These are phyloP conservation scores for Danio jaintianensis DNA, from an alignment of 2,797 vertebrate genomes.

Conservation along the genomic window DNA sequence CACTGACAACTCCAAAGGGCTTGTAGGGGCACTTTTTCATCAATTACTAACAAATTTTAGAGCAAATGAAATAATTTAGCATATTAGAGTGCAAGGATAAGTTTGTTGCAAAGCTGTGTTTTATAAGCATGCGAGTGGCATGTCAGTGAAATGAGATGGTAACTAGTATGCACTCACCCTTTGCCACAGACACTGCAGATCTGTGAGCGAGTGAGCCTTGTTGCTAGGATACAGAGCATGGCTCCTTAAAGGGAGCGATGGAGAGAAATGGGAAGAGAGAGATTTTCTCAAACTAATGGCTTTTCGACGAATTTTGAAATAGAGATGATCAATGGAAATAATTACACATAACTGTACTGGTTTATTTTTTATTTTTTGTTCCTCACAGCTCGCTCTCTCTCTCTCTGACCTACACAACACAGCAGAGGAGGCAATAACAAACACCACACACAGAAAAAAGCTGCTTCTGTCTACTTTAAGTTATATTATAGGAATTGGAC, in stretches of 20 bases:
- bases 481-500: background rate
- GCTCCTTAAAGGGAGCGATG: slow-evolving; percentile 70
- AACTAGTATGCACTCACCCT: slow-evolving; percentile 66
- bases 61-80: slow-evolving; percentile 22
- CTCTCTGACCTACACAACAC: slow-evolving; percentile 13
- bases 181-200: slow-evolving; percentile 65
- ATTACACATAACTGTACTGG: slow-evolving; percentile 44
- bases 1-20: background rate
- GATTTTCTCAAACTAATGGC: slow-evolving; percentile 69
- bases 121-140: slow-evolving; percentile 53
- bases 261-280: slow-evolving; percentile 53
- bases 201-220: slow-evolving; percentile 69
- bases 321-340: slow-evolving; percentile 70
- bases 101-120: slow-evolving; percentile 49
- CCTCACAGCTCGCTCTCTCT: background rate
- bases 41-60: slow-evolving; percentile 5
- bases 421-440: background rate
- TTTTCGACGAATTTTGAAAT: slow-evolving; percentile 68
- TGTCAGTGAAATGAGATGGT: slow-evolving; percentile 67
- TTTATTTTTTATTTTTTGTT: slow-evolving; percentile 24
- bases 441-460: background rate
- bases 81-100: slow-evolving; percentile 23
- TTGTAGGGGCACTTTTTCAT: slow-evolving; percentile 19
- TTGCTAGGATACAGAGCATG: slow-evolving; percentile 80
- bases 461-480: background rate